Evolutionary conservation across 2,888 invertebrate species (phyloP), one percentile per base, ranked within the genome.

Genomic region (Caenorhabditis parvicauda): DNA sequence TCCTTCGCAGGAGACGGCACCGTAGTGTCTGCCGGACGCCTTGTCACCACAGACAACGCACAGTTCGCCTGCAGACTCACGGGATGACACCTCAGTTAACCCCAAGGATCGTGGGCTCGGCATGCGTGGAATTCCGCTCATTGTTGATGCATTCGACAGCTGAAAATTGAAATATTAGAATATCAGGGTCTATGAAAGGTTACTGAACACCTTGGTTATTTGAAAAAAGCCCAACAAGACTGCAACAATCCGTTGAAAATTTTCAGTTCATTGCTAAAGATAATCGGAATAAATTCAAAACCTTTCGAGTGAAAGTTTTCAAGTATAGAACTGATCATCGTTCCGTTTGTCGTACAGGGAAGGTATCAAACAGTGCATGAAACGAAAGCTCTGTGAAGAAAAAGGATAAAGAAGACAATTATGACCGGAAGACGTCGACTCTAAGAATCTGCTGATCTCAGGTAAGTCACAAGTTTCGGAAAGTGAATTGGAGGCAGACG

Each of bases 1-100:
- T 2, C 95, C 77, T 54, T 78, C 77, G 45, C 77, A 78, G 29
- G 72, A 74, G 6, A 77, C 75, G 6, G 77, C 77, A 19, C 77
- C 77, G 48, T 75, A 77, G 39, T 79, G 75, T 21, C 76, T 55
- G 21, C 79, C 79, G 38, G 72, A 72, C n/a, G 79, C 78, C 52
- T 79, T 79, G 59, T 79, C 79, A 1, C 78, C 69, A 32, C 69
- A 69, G 2, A 69, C 69, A 27, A 77, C 77, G 53, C 76, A 77
- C n/a, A 76, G 54, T 37, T 76, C 76, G 32, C 60, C 59, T 22
- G 58, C 60, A 39, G 55, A 59, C 5, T 62, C 62, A 19, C 62
- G 35, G 35, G 9, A 12, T n/a, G n/a, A 32, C 35, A 19, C 25
- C 19, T 24, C 3, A 38, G 43, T 24, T 17, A 19, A 6, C 21